These are phyloP conservation scores for Stigmatopora nigra DNA, from an alignment of 2,113 vertebrate genomes.

Conservation along the genomic window DNA sequence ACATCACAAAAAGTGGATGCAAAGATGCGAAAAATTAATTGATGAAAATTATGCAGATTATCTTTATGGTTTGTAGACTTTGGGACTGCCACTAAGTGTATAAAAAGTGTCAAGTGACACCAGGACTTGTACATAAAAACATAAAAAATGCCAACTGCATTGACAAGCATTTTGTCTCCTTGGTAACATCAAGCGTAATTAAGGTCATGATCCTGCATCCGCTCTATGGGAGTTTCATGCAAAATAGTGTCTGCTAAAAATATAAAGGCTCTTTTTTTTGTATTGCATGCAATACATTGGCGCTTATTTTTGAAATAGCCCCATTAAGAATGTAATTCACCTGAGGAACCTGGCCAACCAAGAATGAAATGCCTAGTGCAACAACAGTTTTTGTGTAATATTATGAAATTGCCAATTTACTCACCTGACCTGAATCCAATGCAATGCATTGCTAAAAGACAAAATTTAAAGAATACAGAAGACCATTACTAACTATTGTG, in stretches of 20 bases:
- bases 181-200: constrained; percentile 55
- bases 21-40: background rate
- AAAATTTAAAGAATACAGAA: no score
- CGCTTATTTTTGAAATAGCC: background rate
- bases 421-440: no score
- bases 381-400: no score
- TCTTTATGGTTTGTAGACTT: background rate
- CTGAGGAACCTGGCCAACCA: no score
- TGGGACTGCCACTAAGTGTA: background rate
- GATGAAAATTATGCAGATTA: no score
- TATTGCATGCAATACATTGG: background rate
- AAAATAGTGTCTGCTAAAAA: constrained; percentile 1
- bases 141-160: background rate
- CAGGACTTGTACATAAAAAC: background rate
- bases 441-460: no score
- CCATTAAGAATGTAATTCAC: background rate
- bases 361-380: no score
- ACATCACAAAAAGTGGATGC: background rate
- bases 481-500: no score
- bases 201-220: constrained; percentile 63
- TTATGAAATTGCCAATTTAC: no score
- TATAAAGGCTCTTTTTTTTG: background rate
- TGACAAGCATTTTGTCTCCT: constrained; percentile 42
- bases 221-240: constrained; percentile 38
- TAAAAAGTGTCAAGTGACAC: background rate